phyloP scores from a whole-genome alignment of 2,888 invertebrate species.

The Melinopterus prodromus region DNA sequence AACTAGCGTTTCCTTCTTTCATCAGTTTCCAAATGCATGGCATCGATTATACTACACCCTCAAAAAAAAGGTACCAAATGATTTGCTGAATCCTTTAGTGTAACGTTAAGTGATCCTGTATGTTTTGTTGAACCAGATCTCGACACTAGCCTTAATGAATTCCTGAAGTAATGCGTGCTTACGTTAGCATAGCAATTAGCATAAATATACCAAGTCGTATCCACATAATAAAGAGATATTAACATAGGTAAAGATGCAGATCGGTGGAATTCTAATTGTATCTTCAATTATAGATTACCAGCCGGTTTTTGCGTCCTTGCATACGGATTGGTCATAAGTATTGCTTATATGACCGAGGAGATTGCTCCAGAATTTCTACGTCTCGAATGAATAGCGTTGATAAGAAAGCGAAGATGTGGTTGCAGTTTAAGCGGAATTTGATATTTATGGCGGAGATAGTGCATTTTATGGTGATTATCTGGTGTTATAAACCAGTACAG shows the following conservation, averaged over 20 bases:
- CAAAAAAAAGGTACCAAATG: no score
- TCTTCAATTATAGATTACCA: slow-evolving; percentile 4
- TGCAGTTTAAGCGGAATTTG: neutral
- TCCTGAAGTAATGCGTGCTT: neutral
- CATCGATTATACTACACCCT: no score
- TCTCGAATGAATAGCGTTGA: neutral
- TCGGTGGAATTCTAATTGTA: slow-evolving; percentile 4
- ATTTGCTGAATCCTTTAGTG: neutral
- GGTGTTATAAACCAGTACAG: no score
- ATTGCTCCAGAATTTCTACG: neutral
- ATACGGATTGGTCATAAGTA: neutral
- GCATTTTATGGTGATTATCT: neutral
- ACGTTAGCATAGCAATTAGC: slow-evolving; percentile 4
- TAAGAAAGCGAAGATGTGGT: neutral
- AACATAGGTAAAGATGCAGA: neutral
- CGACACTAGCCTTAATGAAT: neutral
- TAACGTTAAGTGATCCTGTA: neutral
- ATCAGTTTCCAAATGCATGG: no score
- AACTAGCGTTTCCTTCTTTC: no score
- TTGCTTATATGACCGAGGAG: neutral
- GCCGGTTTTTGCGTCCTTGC: neutral
- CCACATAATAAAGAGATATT: neutral
- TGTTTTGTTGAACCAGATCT: neutral
- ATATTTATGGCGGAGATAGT: neutral
- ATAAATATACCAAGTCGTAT: neutral